Percentiles rank a stretch among this genome's conserved stretches.
phyloP scores from a whole-genome alignment of 2,113 vertebrate genomes.

The Chloroceryle aenea region DNA sequence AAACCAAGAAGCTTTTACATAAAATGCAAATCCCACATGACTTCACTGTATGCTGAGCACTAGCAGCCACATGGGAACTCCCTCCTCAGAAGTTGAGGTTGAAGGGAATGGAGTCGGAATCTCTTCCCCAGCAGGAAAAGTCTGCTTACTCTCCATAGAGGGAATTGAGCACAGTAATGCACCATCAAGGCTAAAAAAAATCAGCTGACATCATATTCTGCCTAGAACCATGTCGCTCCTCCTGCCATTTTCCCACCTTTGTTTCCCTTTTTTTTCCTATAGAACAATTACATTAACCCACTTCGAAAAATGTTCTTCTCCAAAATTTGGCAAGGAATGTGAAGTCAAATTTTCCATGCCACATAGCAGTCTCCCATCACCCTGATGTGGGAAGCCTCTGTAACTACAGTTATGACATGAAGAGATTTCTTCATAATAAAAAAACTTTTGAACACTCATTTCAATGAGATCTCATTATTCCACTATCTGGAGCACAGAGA shows the following conservation, averaged over 20 bases:
- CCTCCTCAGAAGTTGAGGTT: not conserved
- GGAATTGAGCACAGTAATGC: not conserved
- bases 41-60: not conserved
- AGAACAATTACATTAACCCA: not conserved
- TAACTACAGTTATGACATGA: not conserved
- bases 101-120: not conserved
- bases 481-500: slow-evolving; percentile 14
- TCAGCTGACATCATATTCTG: not conserved
- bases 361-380: not conserved
- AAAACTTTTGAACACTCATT: rapidly evolving
- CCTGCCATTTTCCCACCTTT: not conserved
- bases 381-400: not conserved
- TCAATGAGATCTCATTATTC: not conserved
- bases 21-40: slow-evolving; percentile 35
- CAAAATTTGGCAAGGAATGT: not conserved
- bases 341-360: not conserved
- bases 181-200: not conserved
- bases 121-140: not conserved
- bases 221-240: not conserved
- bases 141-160: not conserved
- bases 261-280: not conserved
- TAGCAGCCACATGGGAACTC: not conserved
- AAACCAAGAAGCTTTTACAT: not conserved
- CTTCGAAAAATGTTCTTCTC: not conserved
- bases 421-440: not conserved